Conservation (phyloP, 2,888 invertebrate species). For the Cordilura impudica region DNA sequence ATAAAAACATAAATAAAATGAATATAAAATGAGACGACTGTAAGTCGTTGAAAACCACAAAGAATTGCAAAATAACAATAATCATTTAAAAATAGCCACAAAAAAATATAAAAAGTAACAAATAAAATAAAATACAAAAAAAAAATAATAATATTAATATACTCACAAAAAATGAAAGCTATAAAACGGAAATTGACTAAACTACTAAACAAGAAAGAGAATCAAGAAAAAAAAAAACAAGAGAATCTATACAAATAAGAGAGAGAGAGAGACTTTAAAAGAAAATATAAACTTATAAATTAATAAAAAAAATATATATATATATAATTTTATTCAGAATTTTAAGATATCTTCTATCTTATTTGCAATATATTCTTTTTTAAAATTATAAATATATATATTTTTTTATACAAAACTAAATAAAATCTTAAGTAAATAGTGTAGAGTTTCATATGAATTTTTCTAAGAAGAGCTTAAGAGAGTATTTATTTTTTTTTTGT, state of each 20-base stretch:
- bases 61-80: constrained; percentile 32
- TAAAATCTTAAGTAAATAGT: background rate
- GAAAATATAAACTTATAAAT: too few species aligned
- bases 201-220: constrained; percentile 10
- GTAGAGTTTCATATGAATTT: background rate
- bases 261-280: background rate
- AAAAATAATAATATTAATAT: constrained; percentile 23
- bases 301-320: too few species aligned
- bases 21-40: background rate
- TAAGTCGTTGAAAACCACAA: constrained; percentile 15
- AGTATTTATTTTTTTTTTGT: constrained; percentile 22
- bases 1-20: constrained; percentile 3
- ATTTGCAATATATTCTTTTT: background rate
- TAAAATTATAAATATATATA: background rate
- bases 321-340: too few species aligned
- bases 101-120: constrained; percentile 18
- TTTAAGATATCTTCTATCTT: background rate
- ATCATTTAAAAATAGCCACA: constrained; percentile 18
- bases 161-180: constrained; percentile 31
- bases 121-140: background rate
- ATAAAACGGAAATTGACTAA: constrained; percentile 36
- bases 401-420: background rate
- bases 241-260: background rate
- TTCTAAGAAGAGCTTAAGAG: constrained; percentile 19
- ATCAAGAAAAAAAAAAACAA: background rate